Evolutionary conservation across 2,888 invertebrate genomes (phyloP).

Genomic region (Ashinkailepas kermadecensis): DNA sequence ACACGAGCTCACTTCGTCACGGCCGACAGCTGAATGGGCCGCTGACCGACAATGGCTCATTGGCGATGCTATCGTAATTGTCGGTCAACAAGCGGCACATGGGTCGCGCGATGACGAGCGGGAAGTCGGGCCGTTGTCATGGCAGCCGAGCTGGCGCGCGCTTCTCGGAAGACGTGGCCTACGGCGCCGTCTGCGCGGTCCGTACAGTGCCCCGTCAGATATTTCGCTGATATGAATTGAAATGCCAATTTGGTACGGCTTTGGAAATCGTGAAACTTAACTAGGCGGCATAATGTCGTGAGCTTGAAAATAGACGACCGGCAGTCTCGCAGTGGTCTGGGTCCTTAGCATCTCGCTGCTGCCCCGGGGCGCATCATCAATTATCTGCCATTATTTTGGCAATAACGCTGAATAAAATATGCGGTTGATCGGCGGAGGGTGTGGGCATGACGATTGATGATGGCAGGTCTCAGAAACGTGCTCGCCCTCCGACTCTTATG

Average conservation of each 20-base stretch:
- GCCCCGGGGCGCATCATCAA: not conserved
- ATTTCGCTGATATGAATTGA: not conserved
- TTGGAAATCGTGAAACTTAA: not conserved
- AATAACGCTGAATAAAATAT: not conserved
- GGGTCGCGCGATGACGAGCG: not conserved
- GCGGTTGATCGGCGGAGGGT: no score
- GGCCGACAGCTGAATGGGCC: not conserved
- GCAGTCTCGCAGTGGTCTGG: not conserved
- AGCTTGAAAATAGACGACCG: not conserved
- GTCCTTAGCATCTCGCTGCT: not conserved
- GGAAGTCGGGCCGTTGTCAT: no score
- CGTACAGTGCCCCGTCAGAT: not conserved
- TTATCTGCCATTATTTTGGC: not conserved
- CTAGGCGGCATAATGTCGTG: not conserved
- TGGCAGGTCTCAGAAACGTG: no score
- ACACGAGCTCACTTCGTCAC: not conserved
- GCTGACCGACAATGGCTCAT: not conserved
- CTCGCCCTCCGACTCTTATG: no score
- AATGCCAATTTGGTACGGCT: not conserved
- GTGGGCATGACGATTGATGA: no score
- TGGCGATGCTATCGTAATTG: not conserved
- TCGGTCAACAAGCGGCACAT: not conserved
- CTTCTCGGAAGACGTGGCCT: no score
- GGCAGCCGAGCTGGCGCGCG: no score
- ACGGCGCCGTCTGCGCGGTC: no score